These are phyloP conservation scores for Calonectris borealis DNA, from an alignment of 2,113 vertebrate genomes.

Conservation along the genomic window DNA sequence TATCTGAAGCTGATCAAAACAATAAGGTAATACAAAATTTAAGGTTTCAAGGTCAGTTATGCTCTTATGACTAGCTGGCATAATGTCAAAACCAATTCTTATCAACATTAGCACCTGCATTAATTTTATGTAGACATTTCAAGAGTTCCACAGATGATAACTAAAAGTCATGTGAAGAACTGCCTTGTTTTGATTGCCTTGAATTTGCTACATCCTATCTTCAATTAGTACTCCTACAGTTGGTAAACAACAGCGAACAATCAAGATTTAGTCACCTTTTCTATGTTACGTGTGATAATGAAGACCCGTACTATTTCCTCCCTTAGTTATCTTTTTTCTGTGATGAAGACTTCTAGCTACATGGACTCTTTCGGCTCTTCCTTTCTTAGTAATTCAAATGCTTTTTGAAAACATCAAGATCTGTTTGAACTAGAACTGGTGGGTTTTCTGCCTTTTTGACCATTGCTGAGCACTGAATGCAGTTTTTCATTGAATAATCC, in stretches of 20 bases:
- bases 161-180: not conserved
- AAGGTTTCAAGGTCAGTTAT: not conserved
- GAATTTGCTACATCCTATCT: not conserved
- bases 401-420: not conserved
- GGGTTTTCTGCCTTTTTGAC: not conserved
- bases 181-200: not conserved
- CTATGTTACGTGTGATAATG: not conserved
- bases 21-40: not conserved
- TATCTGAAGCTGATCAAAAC: not conserved
- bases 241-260: not conserved
- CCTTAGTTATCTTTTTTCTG: not conserved
- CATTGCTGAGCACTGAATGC: not conserved
- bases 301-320: not conserved
- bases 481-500: not conserved
- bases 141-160: not conserved
- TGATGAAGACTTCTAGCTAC: not conserved
- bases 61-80: not conserved
- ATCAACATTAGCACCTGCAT: not conserved
- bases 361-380: not conserved
- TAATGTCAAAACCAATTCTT: not conserved
- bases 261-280: not conserved
- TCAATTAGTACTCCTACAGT: not conserved
- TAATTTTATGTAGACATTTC: not conserved
- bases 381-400: not conserved
- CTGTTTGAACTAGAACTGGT: not conserved